Percentiles rank a stretch among this genome's conserved stretches.
phyloP scores from a whole-genome alignment of 1,140 invertebrate genomes.

The Adelges cooleyi region DNA sequence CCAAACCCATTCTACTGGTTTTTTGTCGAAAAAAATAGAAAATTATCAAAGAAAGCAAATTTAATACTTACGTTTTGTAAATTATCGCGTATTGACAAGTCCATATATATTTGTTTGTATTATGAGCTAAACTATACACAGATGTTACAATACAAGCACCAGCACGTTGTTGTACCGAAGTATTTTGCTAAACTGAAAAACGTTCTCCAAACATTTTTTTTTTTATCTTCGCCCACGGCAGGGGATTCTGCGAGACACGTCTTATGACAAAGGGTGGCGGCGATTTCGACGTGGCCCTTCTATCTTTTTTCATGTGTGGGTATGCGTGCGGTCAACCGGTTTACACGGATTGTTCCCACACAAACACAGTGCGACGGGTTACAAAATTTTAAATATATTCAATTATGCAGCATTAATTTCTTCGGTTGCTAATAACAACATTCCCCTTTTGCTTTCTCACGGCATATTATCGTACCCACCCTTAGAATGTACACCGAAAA shows the following conservation, averaged over 20 bases:
- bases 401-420: background rate
- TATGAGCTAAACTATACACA: no score
- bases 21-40: no score
- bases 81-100: no score
- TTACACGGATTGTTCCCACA: background rate
- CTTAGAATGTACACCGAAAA: background rate
- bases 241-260: background rate
- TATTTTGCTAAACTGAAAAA: no score
- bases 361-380: background rate
- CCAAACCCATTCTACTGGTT: no score
- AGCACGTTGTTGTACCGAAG: no score
- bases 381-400: slow-evolving; percentile 4
- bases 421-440: background rate
- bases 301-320: background rate
- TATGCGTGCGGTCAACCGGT: background rate
- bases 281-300: background rate
- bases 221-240: background rate
- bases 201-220: background rate
- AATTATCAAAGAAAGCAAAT: no score
- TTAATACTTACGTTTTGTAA: no score
- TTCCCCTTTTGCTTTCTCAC: no score
- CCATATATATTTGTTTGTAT: no score
- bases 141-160: no score
- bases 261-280: background rate
- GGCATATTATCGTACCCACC: background rate